Base-by-base conservation (phyloP, 2,888 invertebrate genomes). In the Hydropsyche betteni region DNA sequence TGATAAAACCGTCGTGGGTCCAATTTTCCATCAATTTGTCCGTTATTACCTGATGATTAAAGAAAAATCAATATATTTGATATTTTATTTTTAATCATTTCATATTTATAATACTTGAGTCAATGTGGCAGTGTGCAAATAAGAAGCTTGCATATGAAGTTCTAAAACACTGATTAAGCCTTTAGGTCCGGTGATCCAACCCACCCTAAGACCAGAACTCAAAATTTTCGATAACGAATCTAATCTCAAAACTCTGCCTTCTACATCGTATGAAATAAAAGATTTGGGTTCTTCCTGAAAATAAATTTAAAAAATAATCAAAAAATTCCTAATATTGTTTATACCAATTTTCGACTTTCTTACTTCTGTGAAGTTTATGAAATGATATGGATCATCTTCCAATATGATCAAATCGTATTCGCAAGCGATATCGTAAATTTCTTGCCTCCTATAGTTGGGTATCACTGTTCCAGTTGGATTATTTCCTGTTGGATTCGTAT, bases 371-470 rank as follows among this genome's bases (percentile, higher is more conserved):
- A 92, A 95, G 82, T 92, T 91, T 81, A 95, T 85, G 82, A 92
- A 94, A 84, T 91, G 93, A 81, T 94, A 95, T 0, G 95, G 93
- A 83, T 94, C 94, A 81, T 95, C 95, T 82, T 95, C 95, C 6
- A 95, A 81, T 73, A 95, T 93, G 7, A 95, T 81, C 51, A 95
- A 89, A 84, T 94, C 91, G 83, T 92, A 93, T 82, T 90, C 88
- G 83, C 92, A 92, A 68, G 93, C 93, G 78, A 94, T 86, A 80
- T 89, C 86, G 82, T 95, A 94, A 61, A 95, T 91, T 83, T 90
- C 89, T 78, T 89, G 86, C 76, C 91, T 89, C 79, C 94, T 87
- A 14, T 90, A 88, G 64, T 89, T 85, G 0, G 92, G 87, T 74
- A 93, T 85, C 0, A 92, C 90, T 0, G 89, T 88, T 0, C 94